Evolutionary conservation across 2,888 invertebrate species (phyloP), one percentile per base, ranked within the genome.

Genomic region (Shargacucullia verbasci): DNA sequence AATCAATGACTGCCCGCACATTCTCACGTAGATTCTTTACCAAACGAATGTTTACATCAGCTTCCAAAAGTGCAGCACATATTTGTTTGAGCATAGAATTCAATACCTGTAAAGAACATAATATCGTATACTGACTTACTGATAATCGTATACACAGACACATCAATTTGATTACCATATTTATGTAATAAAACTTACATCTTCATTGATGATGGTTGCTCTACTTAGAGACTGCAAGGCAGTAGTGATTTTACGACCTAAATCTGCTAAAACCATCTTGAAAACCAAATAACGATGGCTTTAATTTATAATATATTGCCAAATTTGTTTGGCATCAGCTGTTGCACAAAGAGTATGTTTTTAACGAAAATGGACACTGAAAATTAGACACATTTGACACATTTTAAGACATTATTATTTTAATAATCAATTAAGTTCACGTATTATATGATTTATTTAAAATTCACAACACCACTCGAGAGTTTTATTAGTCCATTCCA

Each of bases 61-160:
- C 98, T 95, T 99, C 99, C 62, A 99, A 94, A 59, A 99, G 95
- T 13, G 99, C 99, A 60, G 98, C 97, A 89, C 99, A 99, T 85
- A 99, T 99, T 92, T 99, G 99, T 92, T 99, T 99, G 49, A 99
- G 96, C 99, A 99, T 99, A 91, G 98, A 97, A 96, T 99, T 99
- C 76, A 99, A 95, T 69, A 99, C 99, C 98, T 98, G 83, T 2
- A 64, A 68, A 8, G 27, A 34, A 15, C 7, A 37, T 50, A n/a
- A n/a, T n/a, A n/a, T n/a, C n/a, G n/a, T n/a, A 15, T 14, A 13
- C 5, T 13, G 12, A 44, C 33, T 57, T 47, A 40, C n/a, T 14
- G 6, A 34, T 6, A 31, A 31, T 25, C 35, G 47, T 15, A 11
- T 47, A 6, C 14, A 29, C 11, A 25, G 4, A 31, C 15, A 20